A percentile compares a stretch with the other conserved stretches of the same genome.
These are phyloP conservation scores for Galeruca laticollis DNA, from an alignment of 2,888 invertebrate genomes.

Conservation along the genomic window DNA sequence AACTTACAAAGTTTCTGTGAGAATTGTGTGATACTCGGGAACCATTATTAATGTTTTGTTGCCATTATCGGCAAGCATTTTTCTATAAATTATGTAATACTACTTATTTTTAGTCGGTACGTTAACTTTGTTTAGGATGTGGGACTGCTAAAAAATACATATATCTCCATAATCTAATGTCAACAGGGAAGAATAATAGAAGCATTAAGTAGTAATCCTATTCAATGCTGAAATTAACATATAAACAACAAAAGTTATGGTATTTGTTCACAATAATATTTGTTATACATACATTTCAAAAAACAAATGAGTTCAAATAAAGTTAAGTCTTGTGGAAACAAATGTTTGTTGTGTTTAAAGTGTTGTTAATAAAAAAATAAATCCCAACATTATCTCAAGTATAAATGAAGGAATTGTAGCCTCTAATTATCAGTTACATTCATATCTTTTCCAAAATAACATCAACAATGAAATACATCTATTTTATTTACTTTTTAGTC, in stretches of 20 bases:
- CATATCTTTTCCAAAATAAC: neutral
- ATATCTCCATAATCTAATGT: neutral
- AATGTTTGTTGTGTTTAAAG: neutral
- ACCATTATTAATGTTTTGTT: too few species aligned
- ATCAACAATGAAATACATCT: constrained; percentile 18
- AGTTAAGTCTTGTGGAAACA: neutral
- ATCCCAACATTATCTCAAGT: neutral
- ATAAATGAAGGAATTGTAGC: constrained; percentile 4
- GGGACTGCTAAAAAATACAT: neutral
- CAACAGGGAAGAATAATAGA: constrained; percentile 1
- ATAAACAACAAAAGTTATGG: neutral
- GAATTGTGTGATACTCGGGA: too few species aligned
- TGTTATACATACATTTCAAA: neutral
- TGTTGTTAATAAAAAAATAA: neutral
- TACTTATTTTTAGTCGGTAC: neutral
- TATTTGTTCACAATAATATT: constrained; percentile 5
- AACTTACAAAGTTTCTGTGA: too few species aligned
- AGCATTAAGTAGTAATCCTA: neutral
- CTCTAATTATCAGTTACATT: neutral
- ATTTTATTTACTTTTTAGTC: constrained; percentile 13
- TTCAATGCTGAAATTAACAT: neutral
- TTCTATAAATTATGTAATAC: too few species aligned
- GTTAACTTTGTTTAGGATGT: neutral
- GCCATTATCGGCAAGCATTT: too few species aligned
- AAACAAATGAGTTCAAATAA: neutral